Base-by-base conservation (phyloP, 2,113 vertebrate species). In the Gila orcuttii region DNA sequence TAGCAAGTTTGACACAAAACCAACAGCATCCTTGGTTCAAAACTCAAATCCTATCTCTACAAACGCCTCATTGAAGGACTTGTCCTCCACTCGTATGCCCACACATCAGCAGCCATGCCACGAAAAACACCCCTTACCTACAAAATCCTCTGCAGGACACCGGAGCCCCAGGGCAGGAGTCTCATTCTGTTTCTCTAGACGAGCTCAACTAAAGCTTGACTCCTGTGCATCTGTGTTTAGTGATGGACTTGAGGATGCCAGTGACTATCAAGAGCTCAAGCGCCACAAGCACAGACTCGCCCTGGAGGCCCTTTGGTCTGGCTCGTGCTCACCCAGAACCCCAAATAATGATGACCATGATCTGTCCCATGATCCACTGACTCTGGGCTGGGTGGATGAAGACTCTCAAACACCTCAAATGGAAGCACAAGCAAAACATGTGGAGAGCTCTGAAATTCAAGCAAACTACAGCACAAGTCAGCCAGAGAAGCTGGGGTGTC, bases 141-240 rank as follows among this genome's bases (percentile, higher is more conserved):
- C 71, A 87, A 83, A 55, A 80, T 13, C 55, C 83, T 87, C 73
- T 36, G 64, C 52, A 79, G 84, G 79, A 85, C 77, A 89, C 87
- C 77, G 36, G 45, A 77, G 79, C 86, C 8, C 87, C 64, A 85
- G 87, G 96, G 59, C 93, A 94, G 11, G 97, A 96, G 96, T 99
- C 87, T 99, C 98, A 17, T 99, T 99, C 92, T 98, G 97, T 45
- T 99, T 99, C 91, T 98, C 97, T 39, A 97, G 96, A 91, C 97
- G 98, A 88, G 96, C 94, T 36, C 92, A 96, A 84, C 93, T 97
- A 86, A 96, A 96, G 90, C 96, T 99, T 4, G 97, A 99, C 89
- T 99, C 97, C 21, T 98, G 96, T 1, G 98, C 98, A 31, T 97
- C 98, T 0, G 97, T 99, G 90, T 99, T 99, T 92, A 97, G 95